Conservation (phyloP, 2,797 vertebrate species). For the Centroberyx gerrardi region DNA sequence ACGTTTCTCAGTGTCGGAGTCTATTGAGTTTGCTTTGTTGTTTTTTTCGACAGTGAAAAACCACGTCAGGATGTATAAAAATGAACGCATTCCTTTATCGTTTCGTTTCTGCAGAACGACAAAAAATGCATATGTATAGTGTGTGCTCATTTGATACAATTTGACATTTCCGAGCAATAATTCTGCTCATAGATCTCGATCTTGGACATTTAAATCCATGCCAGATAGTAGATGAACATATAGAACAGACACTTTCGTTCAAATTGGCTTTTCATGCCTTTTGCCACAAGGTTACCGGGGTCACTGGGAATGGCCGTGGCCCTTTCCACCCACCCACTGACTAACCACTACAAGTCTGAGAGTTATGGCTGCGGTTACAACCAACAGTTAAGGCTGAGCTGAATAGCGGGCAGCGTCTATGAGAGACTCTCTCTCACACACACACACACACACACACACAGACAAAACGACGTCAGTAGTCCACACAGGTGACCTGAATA, state of each 20-base stretch:
- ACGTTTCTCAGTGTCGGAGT: not conserved
- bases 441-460: conserved; percentile 16
- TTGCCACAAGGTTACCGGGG: not conserved
- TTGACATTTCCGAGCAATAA: too few species aligned
- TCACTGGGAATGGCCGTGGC: conserved; percentile 5
- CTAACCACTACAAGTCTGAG: conserved; percentile 13
- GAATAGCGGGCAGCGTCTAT: not conserved
- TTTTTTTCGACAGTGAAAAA: conserved; percentile 6
- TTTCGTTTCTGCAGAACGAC: too few species aligned
- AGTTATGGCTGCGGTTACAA: conserved; percentile 18
- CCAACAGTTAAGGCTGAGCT: conserved; percentile 23
- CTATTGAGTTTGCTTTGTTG: not conserved
- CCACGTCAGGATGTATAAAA: not conserved
- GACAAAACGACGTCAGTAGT: conserved; percentile 14
- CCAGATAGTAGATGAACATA: too few species aligned
- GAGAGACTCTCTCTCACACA: not conserved
- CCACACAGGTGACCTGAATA: not conserved
- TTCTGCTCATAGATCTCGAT: too few species aligned
- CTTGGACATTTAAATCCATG: too few species aligned
- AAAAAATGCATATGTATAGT: too few species aligned
- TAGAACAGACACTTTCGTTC: not conserved
- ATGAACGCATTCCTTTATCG: too few species aligned
- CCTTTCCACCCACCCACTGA: conserved; percentile 1
- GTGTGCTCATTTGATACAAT: too few species aligned
- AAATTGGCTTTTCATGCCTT: not conserved